phyloP scores from a whole-genome alignment of 2,113 vertebrate species.

The Vulpes lagopus region DNA sequence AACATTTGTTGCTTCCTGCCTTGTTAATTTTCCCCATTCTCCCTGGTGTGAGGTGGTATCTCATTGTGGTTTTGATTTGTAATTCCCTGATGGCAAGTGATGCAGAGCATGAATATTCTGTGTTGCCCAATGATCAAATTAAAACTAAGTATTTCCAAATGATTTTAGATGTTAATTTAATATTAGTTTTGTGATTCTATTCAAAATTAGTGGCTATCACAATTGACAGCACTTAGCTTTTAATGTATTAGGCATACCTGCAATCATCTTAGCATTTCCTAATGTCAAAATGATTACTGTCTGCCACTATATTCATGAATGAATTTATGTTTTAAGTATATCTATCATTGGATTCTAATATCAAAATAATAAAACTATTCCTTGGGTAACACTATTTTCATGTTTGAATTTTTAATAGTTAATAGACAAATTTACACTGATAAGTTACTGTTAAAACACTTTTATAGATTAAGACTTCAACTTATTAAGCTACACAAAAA shows the following conservation, averaged over 20 bases:
- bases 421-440: not conserved
- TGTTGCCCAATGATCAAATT: not conserved
- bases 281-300: not conserved
- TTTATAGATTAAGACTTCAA: not conserved
- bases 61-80: no score
- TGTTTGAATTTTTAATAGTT: constrained; percentile 13
- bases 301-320: not conserved
- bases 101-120: not conserved
- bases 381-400: not conserved
- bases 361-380: not conserved
- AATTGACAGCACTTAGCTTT: not conserved
- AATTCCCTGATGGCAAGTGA: no score
- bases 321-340: not conserved
- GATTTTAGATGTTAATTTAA: not conserved
- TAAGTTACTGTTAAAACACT: constrained; percentile 17
- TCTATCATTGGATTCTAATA: not conserved
- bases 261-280: not conserved
- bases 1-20: no score
- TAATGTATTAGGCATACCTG: not conserved
- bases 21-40: no score
- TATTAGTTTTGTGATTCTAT: not conserved
- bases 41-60: no score
- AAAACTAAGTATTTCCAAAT: not conserved
- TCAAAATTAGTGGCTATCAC: not conserved
- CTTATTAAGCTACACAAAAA: not conserved